Base-by-base conservation (phyloP, 2,888 invertebrate genomes). In the Xiphydria camelus region DNA sequence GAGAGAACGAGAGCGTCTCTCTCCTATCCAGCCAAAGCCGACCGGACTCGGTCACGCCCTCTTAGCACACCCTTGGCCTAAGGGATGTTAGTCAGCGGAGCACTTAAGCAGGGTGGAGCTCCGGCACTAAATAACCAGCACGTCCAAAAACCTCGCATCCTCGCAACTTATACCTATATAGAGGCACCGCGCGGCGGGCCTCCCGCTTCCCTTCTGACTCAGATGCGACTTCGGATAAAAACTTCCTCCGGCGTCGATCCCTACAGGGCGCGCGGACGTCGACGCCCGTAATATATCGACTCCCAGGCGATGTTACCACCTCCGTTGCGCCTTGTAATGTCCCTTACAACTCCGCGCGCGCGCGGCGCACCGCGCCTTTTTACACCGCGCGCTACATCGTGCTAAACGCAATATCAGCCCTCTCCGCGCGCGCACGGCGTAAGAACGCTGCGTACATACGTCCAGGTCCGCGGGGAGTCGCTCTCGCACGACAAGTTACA, bases 51-150 rank as follows among this genome's bases (percentile, higher is more conserved):
- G 50, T 47, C 45, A 58, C 62, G 65, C 65, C 66, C 59, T 57
- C 61, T 59, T 55, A 61, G 41, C 61, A 57, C 59, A 60, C 55
- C 61, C 66, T 60, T 53, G 53, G 53, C 57, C 61, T 59, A 45
- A 57, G 59, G 64, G 62, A 64, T 66, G 65, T 65, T 63, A 66
- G 66, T 63, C 63, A 66, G 57, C 63, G 53, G 57, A 62, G 65
- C 64, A 65, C 66, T 65, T 61, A 61, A 58, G 57, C 64, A 55
- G 49, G 58, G 54, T 47, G 62, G 55, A 55, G 57, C 58, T 51
- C 50, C 53, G 50, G 55, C 51, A 53, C 58, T 66, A 62, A 66
- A 66, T 64, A 66, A 66, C 59, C 51, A 48, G 35, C 40, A 53
- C 49, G 53, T 59, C 60, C 55, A 49, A 64, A 56, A 59, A 58